Evolutionary conservation across 2,113 vertebrate species (phyloP), one percentile per base, ranked within the genome.

Genomic region (Neotoma lepida): DNA sequence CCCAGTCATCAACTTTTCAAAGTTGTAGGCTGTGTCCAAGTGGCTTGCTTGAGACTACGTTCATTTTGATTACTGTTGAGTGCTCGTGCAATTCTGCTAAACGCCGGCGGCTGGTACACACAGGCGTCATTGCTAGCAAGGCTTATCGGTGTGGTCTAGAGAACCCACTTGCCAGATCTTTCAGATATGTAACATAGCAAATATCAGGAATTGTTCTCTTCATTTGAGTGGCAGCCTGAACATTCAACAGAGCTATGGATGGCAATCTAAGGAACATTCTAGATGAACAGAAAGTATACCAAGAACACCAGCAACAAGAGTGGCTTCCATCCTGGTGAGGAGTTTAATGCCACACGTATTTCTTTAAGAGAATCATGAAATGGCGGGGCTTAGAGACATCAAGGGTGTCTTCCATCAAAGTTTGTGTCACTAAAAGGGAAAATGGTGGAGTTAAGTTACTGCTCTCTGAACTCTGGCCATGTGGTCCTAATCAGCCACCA

Each of bases 401-500:
- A 68, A 85, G 46, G 92, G 74, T 85, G 64, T 71, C 49, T 94
- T 85, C 91, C 70, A 87, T 81, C 84, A 56, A 39, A 74, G 39
- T 74, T 71, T 96, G 82, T 17, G 2, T 46, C 74, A 54, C 58
- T 81, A 78, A 64, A 88, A 95, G 94, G 68, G 61, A 92, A 76
- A 94, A 51, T 39, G 68, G 88, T 18, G 63, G 81, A 80, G 73
- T 95, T 89, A 54, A 78, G 80, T 81, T 64, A 80, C 88, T 86
- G 30, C 49, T 89, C 68, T 93, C 92, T 73, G 82, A 70, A 63
- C 76, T 95, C 78, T 56, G 12, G 0, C 94, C 95, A 93, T 88
- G 96, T 94, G 95, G 95, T 94, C 88, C 91, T 80, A 71, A 93
- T 89, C 95, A 85, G 82, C 93, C 63, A 49, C 86, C 66, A n/a